Evolutionary conservation across 2,888 invertebrate genomes (phyloP).

Genomic region (Ornithoptera alexandrae): DNA sequence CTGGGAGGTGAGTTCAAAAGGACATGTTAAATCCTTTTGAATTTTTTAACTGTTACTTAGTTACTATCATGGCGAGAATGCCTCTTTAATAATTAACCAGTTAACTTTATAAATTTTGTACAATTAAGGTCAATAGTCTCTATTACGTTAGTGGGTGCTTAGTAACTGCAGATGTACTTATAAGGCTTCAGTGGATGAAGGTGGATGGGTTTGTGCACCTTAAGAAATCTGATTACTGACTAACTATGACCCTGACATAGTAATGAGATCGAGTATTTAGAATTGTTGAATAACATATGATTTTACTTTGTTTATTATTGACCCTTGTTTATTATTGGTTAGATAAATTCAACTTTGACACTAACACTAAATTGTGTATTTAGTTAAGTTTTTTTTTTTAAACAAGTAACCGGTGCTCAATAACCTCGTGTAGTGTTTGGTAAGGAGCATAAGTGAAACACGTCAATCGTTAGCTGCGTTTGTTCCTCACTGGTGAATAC

Average conservation of each 20-base stretch:
- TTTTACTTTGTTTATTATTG: too few species aligned
- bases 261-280: background rate
- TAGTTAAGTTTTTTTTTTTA: too few species aligned
- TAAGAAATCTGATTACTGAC: background rate
- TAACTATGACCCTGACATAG: background rate
- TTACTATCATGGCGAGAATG: background rate
- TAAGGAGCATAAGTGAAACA: too few species aligned
- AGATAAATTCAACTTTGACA: too few species aligned
- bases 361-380: too few species aligned
- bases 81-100: background rate
- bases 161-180: background rate
- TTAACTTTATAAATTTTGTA: background rate
- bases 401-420: too few species aligned
- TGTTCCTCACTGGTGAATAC: too few species aligned
- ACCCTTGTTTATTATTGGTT: too few species aligned
- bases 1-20: constrained; percentile 84
- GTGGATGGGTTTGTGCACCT: background rate
- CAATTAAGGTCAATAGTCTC: background rate
- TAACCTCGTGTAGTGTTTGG: too few species aligned
- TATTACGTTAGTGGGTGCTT: background rate
- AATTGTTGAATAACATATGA: too few species aligned
- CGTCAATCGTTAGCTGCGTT: too few species aligned
- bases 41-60: background rate
- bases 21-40: background rate
- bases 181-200: constrained; percentile 7